Conservation (phyloP, 2,113 vertebrate species). For the Heterochromis multidens region DNA sequence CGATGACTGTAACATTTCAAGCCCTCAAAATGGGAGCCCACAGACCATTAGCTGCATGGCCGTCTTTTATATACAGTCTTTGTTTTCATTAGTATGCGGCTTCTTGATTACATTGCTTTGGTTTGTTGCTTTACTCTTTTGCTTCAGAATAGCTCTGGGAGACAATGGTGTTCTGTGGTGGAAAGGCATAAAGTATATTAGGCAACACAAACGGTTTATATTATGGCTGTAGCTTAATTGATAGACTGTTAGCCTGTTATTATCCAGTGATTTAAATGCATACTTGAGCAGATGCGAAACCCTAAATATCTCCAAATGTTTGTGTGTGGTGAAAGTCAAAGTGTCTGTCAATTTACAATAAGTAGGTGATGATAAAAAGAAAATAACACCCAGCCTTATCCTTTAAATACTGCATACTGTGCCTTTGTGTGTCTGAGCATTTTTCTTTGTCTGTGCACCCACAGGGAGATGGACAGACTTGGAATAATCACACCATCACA, state of each 20-base stretch:
- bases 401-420: background rate
- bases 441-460: conserved; percentile 15
- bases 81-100: background rate
- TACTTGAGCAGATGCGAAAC: background rate
- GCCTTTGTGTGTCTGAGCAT: background rate
- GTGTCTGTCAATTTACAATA: background rate
- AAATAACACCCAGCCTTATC: background rate
- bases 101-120: background rate
- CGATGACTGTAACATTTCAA: background rate
- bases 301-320: background rate
- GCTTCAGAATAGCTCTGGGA: background rate
- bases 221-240: background rate
- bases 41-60: background rate
- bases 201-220: background rate
- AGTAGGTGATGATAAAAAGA: background rate
- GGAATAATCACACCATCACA: conserved; percentile 86
- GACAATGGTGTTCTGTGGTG: background rate
- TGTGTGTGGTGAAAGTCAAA: background rate
- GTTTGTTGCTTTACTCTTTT: background rate
- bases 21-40: background rate
- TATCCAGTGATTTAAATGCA: background rate
- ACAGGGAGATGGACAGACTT: conserved; percentile 90
- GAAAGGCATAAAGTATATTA: conserved; percentile 12
- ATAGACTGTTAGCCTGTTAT: background rate
- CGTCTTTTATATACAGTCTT: background rate